phyloP scores from a whole-genome alignment of 2,113 vertebrate genomes.

The Elephantulus edwardii region DNA sequence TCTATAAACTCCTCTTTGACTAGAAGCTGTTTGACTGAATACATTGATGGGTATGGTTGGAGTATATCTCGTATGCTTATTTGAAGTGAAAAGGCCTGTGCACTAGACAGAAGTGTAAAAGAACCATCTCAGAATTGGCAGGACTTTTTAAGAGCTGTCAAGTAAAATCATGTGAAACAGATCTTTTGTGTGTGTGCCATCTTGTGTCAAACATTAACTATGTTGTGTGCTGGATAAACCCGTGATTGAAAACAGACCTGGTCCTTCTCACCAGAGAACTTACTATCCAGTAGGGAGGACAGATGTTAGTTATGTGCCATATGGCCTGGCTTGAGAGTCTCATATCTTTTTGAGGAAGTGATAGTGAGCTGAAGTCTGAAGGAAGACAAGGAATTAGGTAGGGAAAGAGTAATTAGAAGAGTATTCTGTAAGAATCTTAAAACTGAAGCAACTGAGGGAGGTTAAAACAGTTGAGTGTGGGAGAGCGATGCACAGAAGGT shows the following conservation, averaged over 20 bases:
- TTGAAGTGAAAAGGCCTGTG: neutral
- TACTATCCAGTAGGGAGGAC: neutral
- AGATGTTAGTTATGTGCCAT: neutral
- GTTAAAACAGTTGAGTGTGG: neutral
- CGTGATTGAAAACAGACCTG: neutral
- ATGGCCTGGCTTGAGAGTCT: neutral
- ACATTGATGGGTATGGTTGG: neutral
- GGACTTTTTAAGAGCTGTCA: neutral
- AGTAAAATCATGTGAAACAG: neutral
- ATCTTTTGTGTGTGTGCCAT: neutral
- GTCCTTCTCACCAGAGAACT: neutral
- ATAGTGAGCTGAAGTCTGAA: neutral
- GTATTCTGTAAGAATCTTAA: neutral
- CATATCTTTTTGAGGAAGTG: neutral
- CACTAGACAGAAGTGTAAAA: too few relatives aligned
- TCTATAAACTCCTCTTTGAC: neutral
- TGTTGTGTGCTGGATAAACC: neutral
- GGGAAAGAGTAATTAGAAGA: neutral
- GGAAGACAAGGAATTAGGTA: neutral
- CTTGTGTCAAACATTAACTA: neutral
- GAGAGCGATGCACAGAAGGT: too few relatives aligned
- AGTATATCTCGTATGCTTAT: neutral
- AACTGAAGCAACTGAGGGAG: neutral
- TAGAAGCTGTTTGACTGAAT: neutral
- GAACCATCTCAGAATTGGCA: neutral